These are phyloP conservation scores for Clamator glandarius DNA, from an alignment of 2,797 vertebrate genomes.

Conservation along the genomic window DNA sequence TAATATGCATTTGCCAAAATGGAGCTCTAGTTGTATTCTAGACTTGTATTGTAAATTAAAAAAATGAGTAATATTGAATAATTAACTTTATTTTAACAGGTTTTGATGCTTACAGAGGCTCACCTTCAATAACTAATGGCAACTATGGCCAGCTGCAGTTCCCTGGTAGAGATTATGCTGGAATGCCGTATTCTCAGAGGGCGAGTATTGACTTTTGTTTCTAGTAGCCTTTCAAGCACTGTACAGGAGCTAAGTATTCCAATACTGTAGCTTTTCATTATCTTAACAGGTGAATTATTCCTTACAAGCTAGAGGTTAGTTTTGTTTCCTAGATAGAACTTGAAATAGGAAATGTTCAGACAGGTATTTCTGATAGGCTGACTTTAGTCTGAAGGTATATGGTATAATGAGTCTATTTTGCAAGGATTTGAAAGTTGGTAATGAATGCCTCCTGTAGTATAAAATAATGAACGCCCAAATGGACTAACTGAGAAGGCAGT, in stretches of 20 bases:
- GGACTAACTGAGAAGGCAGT: background rate
- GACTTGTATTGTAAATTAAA: background rate
- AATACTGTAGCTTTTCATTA: background rate
- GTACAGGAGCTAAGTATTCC: background rate
- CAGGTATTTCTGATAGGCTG: background rate
- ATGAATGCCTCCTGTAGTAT: background rate
- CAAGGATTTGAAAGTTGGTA: background rate
- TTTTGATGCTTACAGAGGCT: constrained; percentile 79
- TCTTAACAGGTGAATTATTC: background rate
- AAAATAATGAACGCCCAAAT: background rate
- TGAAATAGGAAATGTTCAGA: no score
- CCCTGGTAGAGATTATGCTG: constrained; percentile 81
- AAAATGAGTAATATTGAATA: background rate
- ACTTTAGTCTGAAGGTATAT: background rate
- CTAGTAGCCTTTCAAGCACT: background rate
- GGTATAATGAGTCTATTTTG: background rate
- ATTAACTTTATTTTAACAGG: constrained; percentile 55
- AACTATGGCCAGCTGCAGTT: constrained; percentile 81
- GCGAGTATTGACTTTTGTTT: constrained; percentile 74
- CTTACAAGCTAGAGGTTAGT: background rate
- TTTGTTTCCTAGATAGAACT: background rate
- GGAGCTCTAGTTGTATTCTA: background rate
- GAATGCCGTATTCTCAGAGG: constrained; percentile 82
- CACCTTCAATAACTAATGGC: constrained; percentile 80
- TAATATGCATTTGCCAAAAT: background rate